Evolutionary conservation across 2,888 invertebrate genomes (phyloP).

Genomic region (Sphaeridia pumilis): DNA sequence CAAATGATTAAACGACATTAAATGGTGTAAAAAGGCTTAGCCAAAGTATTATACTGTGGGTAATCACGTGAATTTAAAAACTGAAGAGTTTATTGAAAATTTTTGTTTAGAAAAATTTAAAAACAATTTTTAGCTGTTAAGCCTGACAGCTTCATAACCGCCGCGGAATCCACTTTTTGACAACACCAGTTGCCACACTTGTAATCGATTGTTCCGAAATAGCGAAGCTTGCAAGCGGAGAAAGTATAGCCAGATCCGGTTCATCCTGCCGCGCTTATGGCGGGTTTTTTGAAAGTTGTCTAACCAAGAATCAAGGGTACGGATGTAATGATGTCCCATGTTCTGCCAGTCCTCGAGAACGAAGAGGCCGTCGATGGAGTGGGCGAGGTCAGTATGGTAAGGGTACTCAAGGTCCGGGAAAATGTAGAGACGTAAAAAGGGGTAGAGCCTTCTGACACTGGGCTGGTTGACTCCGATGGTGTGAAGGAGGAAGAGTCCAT

Average conservation of each 20-base stretch:
- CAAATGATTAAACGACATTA: too few relatives aligned
- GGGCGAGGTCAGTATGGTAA: not conserved
- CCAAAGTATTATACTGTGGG: too few relatives aligned
- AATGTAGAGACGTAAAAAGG: not conserved
- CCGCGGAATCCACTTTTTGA: not conserved
- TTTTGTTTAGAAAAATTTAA: too few relatives aligned
- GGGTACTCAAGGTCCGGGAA: not conserved
- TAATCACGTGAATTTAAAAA: too few relatives aligned
- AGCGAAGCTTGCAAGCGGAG: not conserved
- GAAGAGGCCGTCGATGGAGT: not conserved
- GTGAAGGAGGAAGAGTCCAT: conserved; percentile 5
- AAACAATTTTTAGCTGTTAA: too few relatives aligned
- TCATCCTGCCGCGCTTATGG: not conserved
- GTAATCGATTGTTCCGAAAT: not conserved
- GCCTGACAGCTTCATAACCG: not conserved
- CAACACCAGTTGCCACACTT: not conserved
- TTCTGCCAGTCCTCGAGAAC: conserved; percentile 4
- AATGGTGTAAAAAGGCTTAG: too few relatives aligned
- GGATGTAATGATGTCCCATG: not conserved
- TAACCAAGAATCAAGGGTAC: not conserved
- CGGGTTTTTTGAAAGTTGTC: not conserved
- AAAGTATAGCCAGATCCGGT: conserved; percentile 1
- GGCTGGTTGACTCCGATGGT: not conserved
- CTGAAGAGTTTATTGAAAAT: too few relatives aligned
- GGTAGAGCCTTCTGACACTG: not conserved